These are phyloP conservation scores for Nibea albiflora DNA, from an alignment of 2,113 vertebrate species.

Conservation along the genomic window DNA sequence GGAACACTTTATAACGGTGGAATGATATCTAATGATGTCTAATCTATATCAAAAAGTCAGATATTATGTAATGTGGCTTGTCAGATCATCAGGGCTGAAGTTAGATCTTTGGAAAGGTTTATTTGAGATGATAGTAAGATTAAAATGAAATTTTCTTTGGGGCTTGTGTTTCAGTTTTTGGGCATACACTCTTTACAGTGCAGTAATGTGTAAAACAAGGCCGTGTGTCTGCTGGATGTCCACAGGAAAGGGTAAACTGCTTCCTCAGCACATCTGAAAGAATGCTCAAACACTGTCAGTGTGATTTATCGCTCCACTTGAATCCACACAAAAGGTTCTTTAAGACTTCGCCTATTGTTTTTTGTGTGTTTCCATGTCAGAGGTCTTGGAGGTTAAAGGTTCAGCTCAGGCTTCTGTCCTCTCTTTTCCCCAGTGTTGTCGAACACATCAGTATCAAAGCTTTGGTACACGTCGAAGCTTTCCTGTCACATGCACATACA, in stretches of 20 bases:
- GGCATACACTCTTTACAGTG: not conserved
- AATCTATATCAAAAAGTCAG: not conserved
- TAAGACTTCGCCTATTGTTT: not conserved
- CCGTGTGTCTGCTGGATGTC: not conserved
- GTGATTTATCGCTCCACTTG: constrained; percentile 4
- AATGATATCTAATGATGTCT: not conserved
- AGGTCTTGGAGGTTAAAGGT: constrained; percentile 14
- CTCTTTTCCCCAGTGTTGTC: not conserved
- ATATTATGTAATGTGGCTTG: not conserved
- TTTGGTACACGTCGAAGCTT: not conserved
- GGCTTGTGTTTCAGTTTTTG: not conserved
- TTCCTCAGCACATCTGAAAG: constrained; percentile 8
- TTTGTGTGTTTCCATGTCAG: not conserved
- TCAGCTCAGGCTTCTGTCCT: not conserved
- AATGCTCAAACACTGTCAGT: constrained; percentile 21
- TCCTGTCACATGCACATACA: not conserved
- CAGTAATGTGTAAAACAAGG: not conserved
- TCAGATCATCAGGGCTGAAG: not conserved
- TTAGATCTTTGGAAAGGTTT: not conserved
- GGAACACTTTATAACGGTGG: not conserved
- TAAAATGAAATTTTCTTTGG: not conserved
- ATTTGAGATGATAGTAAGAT: not conserved
- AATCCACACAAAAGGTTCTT: not conserved
- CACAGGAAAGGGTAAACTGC: not conserved
- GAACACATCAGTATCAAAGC: not conserved